These are phyloP conservation scores for Indri indri DNA, from an alignment of 2,113 vertebrate species.

Conservation along the genomic window DNA sequence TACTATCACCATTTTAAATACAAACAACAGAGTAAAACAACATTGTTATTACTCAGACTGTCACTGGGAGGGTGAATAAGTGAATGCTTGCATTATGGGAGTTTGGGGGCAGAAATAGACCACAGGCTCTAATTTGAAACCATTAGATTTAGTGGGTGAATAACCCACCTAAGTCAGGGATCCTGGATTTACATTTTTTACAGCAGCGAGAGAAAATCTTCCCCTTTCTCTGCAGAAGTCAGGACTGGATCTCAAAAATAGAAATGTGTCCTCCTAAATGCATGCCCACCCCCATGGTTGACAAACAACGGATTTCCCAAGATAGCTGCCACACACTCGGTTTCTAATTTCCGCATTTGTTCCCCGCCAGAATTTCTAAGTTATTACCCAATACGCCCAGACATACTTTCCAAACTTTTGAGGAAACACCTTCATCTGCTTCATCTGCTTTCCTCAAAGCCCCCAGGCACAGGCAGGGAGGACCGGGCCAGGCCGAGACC, in stretches of 20 bases:
- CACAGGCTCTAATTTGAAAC: neutral
- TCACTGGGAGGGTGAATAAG: neutral
- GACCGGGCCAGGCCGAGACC: neutral
- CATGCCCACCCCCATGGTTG: neutral
- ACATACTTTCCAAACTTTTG: constrained; percentile 40
- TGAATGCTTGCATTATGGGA: neutral
- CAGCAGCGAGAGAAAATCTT: neutral
- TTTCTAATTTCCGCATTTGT: constrained; percentile 10
- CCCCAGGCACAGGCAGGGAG: neutral
- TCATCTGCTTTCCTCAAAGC: neutral
- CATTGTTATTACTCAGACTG: neutral
- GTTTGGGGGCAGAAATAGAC: neutral
- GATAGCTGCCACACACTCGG: neutral
- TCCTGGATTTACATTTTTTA: neutral
- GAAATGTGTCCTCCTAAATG: neutral
- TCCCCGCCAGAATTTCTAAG: neutral
- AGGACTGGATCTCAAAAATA: constrained; percentile 34
- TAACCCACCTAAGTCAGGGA: neutral
- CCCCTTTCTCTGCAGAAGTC: neutral
- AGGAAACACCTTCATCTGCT: neutral
- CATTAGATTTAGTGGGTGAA: neutral
- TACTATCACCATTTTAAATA: constrained; percentile 8
- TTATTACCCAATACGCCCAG: neutral
- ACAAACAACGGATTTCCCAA: constrained; percentile 44
- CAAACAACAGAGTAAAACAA: neutral